phyloP scores from a whole-genome alignment of 1,140 invertebrate genomes.

The Cotesia glomerata region DNA sequence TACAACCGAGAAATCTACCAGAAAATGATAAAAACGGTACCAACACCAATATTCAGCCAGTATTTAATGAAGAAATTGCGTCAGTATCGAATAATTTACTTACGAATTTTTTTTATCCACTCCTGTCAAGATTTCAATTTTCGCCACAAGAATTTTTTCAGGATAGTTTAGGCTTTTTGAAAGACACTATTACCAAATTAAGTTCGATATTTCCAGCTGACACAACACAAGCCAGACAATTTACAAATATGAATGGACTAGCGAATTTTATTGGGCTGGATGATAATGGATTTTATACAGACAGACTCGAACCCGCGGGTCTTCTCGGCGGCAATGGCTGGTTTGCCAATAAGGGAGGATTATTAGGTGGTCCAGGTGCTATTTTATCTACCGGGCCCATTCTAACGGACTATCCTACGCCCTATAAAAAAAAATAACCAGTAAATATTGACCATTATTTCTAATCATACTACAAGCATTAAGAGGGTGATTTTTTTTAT shows the following conservation, averaged over 20 bases:
- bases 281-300: constrained; percentile 47
- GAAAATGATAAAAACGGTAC: background rate
- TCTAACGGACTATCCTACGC: constrained; percentile 53
- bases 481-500: no score
- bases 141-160: constrained; percentile 42
- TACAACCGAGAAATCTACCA: constrained; percentile 4
- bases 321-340: constrained; percentile 54
- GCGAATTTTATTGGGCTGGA: constrained; percentile 39
- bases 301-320: constrained; percentile 47
- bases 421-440: constrained; percentile 45
- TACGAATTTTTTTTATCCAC: constrained; percentile 27
- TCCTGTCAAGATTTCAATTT: constrained; percentile 44
- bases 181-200: constrained; percentile 34
- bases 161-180: constrained; percentile 39
- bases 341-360: constrained; percentile 54
- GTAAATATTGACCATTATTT: constrained; percentile 2
- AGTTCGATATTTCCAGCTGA: constrained; percentile 21
- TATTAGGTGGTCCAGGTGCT: constrained; percentile 52
- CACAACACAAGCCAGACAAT: constrained; percentile 37
- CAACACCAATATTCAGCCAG: background rate
- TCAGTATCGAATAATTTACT: constrained; percentile 16
- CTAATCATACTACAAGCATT: background rate
- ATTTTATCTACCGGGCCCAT: constrained; percentile 52
- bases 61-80: background rate
- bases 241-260: constrained; percentile 33